Conservation (phyloP, 37 sponge, comb jelly and placozoan genomes). For the Hormiphora californensis region DNA sequence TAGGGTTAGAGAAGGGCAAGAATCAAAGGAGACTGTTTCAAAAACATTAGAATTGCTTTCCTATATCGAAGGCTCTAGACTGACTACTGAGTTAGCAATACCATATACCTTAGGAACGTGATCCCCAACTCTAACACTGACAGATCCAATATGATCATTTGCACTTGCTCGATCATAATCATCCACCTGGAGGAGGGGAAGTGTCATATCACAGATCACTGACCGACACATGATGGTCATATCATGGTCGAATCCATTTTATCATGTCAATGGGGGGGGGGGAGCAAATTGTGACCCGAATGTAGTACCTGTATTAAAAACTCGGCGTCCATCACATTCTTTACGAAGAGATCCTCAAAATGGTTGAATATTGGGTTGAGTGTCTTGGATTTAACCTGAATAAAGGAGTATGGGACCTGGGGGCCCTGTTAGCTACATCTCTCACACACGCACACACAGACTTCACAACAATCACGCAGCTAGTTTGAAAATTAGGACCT, state of each 20-base stretch:
- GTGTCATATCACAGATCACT: no score
- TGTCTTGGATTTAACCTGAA: not conserved
- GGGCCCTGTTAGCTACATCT: no score
- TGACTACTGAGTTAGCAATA: not conserved
- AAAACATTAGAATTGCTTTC: no score
- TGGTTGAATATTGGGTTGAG: slow-evolving; percentile 17
- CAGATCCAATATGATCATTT: not conserved
- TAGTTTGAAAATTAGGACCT: no score
- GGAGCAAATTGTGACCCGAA: no score
- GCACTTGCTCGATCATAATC: not conserved
- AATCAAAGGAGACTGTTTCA: not conserved
- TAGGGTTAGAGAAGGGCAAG: not conserved
- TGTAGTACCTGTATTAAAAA: not conserved
- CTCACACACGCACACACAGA: not conserved
- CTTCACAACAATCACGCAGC: not conserved
- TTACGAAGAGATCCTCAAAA: slow-evolving; percentile 35
- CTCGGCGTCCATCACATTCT: not conserved
- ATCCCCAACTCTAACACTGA: not conserved
- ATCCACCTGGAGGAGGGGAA: no score
- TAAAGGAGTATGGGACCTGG: no score
- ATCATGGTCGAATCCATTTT: no score
- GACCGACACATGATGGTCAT: no score
- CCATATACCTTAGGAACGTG: not conserved
- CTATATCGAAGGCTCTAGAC: no score
- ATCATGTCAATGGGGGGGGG: no score